Evolutionary conservation across 2,113 vertebrate genomes (phyloP).

Genomic region (Todiramphus saurophagus): DNA sequence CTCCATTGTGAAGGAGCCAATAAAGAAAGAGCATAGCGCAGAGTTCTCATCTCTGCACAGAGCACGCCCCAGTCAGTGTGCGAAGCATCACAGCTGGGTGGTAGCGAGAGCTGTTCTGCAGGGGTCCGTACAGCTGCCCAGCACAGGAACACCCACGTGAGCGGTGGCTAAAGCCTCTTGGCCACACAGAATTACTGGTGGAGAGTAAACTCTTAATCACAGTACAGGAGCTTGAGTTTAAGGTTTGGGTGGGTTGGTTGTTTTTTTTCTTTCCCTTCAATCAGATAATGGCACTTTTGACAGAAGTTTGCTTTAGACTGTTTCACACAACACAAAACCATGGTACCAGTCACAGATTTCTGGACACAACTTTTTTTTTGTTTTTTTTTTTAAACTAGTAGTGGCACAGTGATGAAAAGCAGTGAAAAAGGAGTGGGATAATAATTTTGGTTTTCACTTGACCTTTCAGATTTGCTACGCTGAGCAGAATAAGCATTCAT

Average conservation of each 20-base stretch:
- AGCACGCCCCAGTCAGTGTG: too few species aligned
- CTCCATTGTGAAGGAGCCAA: background rate
- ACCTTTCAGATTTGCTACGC: conserved; percentile 18
- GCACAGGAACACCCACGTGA: background rate
- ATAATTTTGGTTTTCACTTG: background rate
- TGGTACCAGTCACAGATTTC: background rate
- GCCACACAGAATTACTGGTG: background rate
- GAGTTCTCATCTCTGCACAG: background rate
- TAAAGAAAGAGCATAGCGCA: background rate
- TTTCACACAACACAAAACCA: background rate
- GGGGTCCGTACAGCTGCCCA: background rate
- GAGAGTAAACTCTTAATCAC: background rate
- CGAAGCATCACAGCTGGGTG: accelerated
- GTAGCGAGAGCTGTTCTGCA: accelerated
- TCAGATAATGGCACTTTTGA: background rate
- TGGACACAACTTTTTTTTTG: background rate
- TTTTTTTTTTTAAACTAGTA: background rate
- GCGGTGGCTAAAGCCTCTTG: background rate
- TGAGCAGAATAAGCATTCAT: conserved; percentile 30
- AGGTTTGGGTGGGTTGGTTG: background rate
- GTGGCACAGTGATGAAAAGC: background rate
- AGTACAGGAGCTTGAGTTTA: background rate
- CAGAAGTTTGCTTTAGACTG: background rate
- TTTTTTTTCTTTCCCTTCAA: background rate
- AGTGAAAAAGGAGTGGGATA: background rate